Conservation (phyloP, 2,888 invertebrate species). For the Chaitophorus viminalis region DNA sequence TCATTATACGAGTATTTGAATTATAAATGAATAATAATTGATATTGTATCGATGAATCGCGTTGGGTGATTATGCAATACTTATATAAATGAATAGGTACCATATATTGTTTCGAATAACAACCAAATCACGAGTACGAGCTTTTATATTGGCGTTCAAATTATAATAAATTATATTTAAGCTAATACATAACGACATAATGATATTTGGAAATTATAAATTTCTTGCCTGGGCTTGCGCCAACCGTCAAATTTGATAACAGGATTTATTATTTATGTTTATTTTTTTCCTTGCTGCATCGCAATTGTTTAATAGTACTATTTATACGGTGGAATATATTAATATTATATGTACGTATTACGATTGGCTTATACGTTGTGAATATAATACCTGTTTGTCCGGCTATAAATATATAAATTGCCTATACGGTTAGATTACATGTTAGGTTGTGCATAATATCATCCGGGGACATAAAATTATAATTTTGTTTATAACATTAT, state of each 20-base stretch:
- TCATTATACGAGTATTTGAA: no score
- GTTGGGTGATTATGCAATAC: no score
- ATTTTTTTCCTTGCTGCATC: neutral
- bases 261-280: neutral
- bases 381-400: neutral
- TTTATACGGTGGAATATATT: neutral
- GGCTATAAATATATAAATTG: neutral
- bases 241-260: neutral
- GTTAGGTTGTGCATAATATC: no score
- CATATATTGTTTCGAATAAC: no score
- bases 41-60: no score
- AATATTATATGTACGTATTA: neutral
- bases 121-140: no score
- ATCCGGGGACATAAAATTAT: neutral
- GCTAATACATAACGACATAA: neutral
- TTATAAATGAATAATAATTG: no score
- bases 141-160: no score
- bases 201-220: neutral
- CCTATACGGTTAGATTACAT: neutral
- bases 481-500: neutral
- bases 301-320: neutral
- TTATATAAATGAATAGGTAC: no score
- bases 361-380: neutral
- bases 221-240: neutral
- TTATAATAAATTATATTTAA: no score